These are phyloP conservation scores for Lepilemur septentrionalis DNA, from an alignment of 2,797 vertebrate species.

Conservation along the genomic window DNA sequence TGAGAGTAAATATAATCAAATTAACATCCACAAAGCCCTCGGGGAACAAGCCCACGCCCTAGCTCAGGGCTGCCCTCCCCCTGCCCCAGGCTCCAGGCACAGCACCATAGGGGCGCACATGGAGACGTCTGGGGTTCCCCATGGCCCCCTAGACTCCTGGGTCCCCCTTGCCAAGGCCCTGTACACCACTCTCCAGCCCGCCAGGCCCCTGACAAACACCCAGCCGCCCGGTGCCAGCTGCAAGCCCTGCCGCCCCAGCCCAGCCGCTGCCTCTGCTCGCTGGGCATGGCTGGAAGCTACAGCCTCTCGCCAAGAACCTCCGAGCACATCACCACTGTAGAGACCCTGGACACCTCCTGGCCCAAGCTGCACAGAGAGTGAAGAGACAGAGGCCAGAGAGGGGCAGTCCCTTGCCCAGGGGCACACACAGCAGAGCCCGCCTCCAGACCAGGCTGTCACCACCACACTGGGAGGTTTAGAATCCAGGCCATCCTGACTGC, in stretches of 20 bases:
- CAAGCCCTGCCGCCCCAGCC: background rate
- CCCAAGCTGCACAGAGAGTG: background rate
- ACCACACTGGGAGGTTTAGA: background rate
- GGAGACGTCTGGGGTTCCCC: background rate
- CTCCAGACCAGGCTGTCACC: background rate
- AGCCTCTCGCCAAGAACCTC: background rate
- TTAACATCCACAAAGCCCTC: background rate
- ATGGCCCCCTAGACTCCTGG: too few species aligned
- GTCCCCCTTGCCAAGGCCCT: background rate
- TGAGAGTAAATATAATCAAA: accelerated
- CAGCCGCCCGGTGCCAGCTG: background rate
- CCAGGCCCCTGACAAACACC: background rate
- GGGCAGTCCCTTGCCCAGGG: background rate
- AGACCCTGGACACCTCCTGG: background rate
- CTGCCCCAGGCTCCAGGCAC: background rate
- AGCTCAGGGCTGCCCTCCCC: background rate
- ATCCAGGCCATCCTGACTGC: background rate
- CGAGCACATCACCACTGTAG: accelerated
- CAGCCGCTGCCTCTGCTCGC: background rate
- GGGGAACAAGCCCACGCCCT: background rate
- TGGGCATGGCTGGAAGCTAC: constrained; percentile 12
- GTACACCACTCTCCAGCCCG: background rate
- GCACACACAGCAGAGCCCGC: background rate
- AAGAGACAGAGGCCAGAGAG: background rate
- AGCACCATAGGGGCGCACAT: background rate